Conservation (phyloP, 2,797 vertebrate genomes). For the Paratrypauchen microcephalus region DNA sequence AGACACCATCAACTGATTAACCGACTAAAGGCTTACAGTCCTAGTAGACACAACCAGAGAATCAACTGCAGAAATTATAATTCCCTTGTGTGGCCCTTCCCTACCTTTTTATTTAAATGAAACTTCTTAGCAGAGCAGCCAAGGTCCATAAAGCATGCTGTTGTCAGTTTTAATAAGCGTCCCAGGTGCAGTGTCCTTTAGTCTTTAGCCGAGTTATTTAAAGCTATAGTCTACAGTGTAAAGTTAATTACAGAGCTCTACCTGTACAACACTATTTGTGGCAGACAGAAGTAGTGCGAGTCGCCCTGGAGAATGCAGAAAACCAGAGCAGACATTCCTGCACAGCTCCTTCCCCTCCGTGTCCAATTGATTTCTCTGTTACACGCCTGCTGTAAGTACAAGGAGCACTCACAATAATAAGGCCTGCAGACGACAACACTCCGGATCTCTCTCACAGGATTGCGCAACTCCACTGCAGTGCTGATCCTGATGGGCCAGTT, state of each 20-base stretch:
- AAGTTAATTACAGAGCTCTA: slow-evolving; percentile 17
- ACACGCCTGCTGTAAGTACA: slow-evolving; percentile 54
- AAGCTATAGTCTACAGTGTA: neutral
- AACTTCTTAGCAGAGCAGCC: slow-evolving; percentile 1
- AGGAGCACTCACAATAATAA: slow-evolving; percentile 62
- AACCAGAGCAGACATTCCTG: slow-evolving; percentile 33
- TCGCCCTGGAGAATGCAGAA: slow-evolving; percentile 24
- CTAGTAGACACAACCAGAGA: neutral
- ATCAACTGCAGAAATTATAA: neutral
- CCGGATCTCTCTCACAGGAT: slow-evolving; percentile 52
- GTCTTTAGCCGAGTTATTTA: neutral
- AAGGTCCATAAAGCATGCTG: slow-evolving; percentile 8
- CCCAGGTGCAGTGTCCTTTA: slow-evolving; percentile 16
- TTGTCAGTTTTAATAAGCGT: slow-evolving; percentile 23
- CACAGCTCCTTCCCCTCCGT: slow-evolving; percentile 25
- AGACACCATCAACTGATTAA: too few relatives aligned
- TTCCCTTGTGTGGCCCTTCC: neutral
- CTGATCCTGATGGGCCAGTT: slow-evolving; percentile 68
- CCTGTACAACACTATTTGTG: slow-evolving; percentile 21
- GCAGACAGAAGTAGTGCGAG: slow-evolving; percentile 21
- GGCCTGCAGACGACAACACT: slow-evolving; percentile 52
- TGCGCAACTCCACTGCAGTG: slow-evolving; percentile 72
- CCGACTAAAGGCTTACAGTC: too few relatives aligned
- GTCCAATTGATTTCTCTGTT: slow-evolving; percentile 61
- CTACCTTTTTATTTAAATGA: neutral